These are phyloP conservation scores for Globicephala melas DNA, from an alignment of 2,113 vertebrate species.

Conservation along the genomic window DNA sequence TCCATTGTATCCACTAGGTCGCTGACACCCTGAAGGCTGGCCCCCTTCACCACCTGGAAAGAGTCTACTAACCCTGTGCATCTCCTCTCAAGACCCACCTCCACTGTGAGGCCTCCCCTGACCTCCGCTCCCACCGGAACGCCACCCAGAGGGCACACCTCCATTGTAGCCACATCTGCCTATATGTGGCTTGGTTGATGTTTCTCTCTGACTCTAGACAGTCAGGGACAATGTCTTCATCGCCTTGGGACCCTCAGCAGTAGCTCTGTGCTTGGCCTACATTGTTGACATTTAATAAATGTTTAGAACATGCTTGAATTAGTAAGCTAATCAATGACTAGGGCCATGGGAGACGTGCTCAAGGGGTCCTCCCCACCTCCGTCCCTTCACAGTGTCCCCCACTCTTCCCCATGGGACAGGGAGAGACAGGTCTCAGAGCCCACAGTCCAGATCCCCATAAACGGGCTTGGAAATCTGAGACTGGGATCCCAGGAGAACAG, in stretches of 20 bases:
- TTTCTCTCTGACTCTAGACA: slow-evolving; percentile 1
- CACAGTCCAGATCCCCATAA: neutral
- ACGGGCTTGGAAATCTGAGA: neutral
- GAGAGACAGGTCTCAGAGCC: neutral
- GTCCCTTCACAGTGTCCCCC: neutral
- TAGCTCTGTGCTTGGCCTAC: neutral
- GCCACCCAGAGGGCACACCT: neutral
- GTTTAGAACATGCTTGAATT: slow-evolving; percentile 15
- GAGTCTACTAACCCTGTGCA: accelerated
- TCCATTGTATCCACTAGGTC: neutral
- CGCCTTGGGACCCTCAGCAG: neutral
- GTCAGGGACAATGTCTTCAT: slow-evolving; percentile 4
- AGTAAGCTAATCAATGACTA: neutral
- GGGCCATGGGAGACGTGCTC: neutral
- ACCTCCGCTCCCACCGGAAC: neutral
- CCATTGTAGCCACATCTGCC: neutral
- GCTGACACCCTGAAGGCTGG: neutral
- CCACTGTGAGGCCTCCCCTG: neutral
- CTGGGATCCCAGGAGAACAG: neutral
- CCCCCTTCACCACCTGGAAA: neutral
- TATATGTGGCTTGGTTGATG: neutral
- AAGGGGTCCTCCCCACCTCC: neutral
- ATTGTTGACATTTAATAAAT: neutral
- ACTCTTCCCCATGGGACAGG: accelerated
- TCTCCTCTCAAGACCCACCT: neutral